Percentiles rank a stretch among this genome's conserved stretches.
phyloP scores from a whole-genome alignment of 2,888 invertebrate species.

The Gari tellinella region DNA sequence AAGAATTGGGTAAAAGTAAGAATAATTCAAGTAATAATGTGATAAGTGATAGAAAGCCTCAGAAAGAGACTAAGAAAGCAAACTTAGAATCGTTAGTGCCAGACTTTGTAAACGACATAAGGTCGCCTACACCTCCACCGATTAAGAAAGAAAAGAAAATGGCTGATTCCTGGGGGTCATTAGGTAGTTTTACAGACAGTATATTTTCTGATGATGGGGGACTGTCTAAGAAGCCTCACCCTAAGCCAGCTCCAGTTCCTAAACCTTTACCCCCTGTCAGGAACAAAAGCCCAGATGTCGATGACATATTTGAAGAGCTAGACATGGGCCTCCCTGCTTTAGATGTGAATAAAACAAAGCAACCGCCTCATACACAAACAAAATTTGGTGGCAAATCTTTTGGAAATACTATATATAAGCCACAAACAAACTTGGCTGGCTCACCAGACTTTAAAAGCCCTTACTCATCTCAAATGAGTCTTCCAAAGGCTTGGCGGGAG shows the following conservation, averaged over 20 bases:
- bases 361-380: conserved; percentile 30
- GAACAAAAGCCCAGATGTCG: conserved; percentile 65
- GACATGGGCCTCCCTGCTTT: conserved; percentile 80
- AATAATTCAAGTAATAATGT: conserved; percentile 4
- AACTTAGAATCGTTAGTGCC: conserved; percentile 44
- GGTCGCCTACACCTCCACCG: conserved; percentile 47
- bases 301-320: conserved; percentile 75
- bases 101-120: conserved; percentile 34
- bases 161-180: conserved; percentile 69
- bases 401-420: conserved; percentile 76
- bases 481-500: conserved; percentile 79
- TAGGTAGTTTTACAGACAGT: conserved; percentile 78
- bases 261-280: conserved; percentile 29
- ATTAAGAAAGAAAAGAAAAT: conserved; percentile 50
- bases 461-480: conserved; percentile 76
- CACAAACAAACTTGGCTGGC: conserved; percentile 77
- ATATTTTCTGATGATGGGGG: conserved; percentile 79
- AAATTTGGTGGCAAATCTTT: conserved; percentile 49
- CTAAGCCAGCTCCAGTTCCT: conserved; percentile 33
- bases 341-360: conserved; percentile 69
- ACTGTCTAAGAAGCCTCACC: conserved; percentile 32
- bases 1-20: conserved; percentile 43
- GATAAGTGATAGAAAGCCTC: conserved; percentile 1
- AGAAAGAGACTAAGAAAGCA: conserved; percentile 23
- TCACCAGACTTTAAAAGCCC: conserved; percentile 79